Evolutionary conservation across 2,888 invertebrate species (phyloP).

Genomic region (Eupithecia pulchellata): DNA sequence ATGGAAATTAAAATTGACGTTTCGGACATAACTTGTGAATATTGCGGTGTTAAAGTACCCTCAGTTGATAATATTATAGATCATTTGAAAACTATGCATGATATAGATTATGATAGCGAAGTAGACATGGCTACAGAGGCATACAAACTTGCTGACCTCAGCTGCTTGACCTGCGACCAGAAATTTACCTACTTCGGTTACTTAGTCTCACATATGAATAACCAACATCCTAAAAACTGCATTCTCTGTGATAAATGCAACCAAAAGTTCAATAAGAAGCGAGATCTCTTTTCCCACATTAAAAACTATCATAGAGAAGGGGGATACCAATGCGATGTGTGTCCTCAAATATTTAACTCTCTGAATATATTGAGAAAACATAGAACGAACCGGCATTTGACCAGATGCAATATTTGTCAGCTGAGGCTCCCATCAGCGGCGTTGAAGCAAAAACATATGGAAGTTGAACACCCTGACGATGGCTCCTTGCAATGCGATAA

Average conservation of each 20-base stretch:
- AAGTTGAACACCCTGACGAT: constrained; percentile 75
- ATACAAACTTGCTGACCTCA: constrained; percentile 68
- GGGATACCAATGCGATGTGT: constrained; percentile 73
- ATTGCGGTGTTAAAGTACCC: constrained; percentile 63
- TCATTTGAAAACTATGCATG: constrained; percentile 68
- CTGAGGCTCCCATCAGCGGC: constrained; percentile 73
- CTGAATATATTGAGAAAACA: constrained; percentile 76
- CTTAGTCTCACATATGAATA: constrained; percentile 76
- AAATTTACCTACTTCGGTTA: constrained; percentile 77
- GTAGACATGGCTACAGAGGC: constrained; percentile 79
- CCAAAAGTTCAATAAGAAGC: constrained; percentile 76
- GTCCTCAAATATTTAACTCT: constrained; percentile 70
- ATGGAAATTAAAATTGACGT: constrained; percentile 81
- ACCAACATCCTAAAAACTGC: constrained; percentile 75
- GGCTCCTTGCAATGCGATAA: constrained; percentile 72
- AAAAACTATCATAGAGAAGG: constrained; percentile 81
- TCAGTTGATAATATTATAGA: constrained; percentile 61
- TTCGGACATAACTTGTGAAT: constrained; percentile 68
- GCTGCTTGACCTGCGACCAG: constrained; percentile 68
- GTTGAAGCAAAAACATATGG: constrained; percentile 75
- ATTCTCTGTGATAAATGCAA: constrained; percentile 75
- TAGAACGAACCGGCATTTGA: constrained; percentile 70
- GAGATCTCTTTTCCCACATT: constrained; percentile 76
- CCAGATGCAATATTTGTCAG: constrained; percentile 71
- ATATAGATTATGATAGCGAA: constrained; percentile 66